Evolutionary conservation across 2,113 vertebrate genomes (phyloP).

Genomic region (Anolis sagrei): DNA sequence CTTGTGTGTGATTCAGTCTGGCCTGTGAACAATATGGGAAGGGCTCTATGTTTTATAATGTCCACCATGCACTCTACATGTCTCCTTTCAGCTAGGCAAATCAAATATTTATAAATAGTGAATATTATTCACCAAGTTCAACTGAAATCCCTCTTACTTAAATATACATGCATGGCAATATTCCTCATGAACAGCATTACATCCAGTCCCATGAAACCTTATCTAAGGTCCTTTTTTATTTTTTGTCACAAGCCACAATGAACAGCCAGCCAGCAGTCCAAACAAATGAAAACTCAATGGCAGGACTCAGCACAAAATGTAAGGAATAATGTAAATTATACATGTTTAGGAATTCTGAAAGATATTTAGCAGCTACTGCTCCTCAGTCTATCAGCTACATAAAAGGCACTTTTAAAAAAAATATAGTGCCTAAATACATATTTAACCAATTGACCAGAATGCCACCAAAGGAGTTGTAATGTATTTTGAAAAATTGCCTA

Average conservation of each 20-base stretch:
- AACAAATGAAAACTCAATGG: neutral
- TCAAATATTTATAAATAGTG: neutral
- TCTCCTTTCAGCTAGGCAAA: neutral
- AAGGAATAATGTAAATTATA: constrained; percentile 21
- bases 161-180: constrained; percentile 5
- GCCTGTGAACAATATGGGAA: neutral
- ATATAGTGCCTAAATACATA: constrained; percentile 69
- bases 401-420: constrained; percentile 55
- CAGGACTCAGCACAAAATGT: neutral
- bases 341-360: constrained; percentile 62
- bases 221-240: neutral
- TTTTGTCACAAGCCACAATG: neutral
- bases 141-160: neutral
- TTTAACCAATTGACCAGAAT: constrained; percentile 78
- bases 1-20: neutral
- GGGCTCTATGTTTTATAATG: neutral
- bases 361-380: constrained; percentile 41
- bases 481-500: constrained; percentile 77
- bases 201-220: neutral
- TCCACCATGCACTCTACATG: neutral
- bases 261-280: neutral
- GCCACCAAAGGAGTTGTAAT: constrained; percentile 73
- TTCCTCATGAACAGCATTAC: neutral
- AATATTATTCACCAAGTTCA: neutral
- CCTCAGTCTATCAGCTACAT: constrained; percentile 56